A percentile compares a stretch with the other conserved stretches of the same genome.
Evolutionary conservation across 2,888 invertebrate genomes (phyloP).

Genomic region (Brachynemurus nebulosus): DNA sequence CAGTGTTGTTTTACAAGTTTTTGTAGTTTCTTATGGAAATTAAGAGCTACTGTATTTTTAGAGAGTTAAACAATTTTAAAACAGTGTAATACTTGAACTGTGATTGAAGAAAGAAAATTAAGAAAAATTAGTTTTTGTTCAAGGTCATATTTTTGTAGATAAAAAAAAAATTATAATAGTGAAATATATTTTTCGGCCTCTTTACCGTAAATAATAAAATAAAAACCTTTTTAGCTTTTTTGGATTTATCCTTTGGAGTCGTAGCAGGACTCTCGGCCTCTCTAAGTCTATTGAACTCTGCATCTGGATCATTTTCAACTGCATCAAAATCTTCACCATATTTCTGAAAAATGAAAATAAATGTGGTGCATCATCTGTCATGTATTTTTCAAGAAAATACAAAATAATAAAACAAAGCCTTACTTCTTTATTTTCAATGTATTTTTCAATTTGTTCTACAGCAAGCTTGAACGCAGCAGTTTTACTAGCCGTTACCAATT

Average conservation of each 20-base stretch:
- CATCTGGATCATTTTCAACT: slow-evolving; percentile 42
- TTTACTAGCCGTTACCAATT: slow-evolving; percentile 61
- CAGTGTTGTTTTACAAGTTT: no score
- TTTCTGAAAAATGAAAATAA: slow-evolving; percentile 25
- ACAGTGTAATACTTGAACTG: no score
- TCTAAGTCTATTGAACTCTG: slow-evolving; percentile 53
- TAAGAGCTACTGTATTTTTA: no score
- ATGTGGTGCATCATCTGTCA: background rate
- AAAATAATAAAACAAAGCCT: no score
- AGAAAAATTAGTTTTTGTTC: no score
- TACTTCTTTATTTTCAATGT: slow-evolving; percentile 55
- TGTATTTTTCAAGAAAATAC: no score
- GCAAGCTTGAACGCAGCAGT: slow-evolving; percentile 65
- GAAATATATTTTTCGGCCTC: no score
- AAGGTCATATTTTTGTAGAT: no score
- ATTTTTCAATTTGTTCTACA: slow-evolving; percentile 64
- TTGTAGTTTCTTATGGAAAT: no score
- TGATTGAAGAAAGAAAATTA: no score
- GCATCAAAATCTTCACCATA: slow-evolving; percentile 35
- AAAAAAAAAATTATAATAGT: no score
- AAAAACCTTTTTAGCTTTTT: slow-evolving; percentile 23
- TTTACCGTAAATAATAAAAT: slow-evolving; percentile 1
- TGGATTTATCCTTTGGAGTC: slow-evolving; percentile 14
- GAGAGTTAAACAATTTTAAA: no score
- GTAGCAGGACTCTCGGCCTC: slow-evolving; percentile 17